Conservation (phyloP, 2,113 vertebrate genomes). For the Oreotragus oreotragus region DNA sequence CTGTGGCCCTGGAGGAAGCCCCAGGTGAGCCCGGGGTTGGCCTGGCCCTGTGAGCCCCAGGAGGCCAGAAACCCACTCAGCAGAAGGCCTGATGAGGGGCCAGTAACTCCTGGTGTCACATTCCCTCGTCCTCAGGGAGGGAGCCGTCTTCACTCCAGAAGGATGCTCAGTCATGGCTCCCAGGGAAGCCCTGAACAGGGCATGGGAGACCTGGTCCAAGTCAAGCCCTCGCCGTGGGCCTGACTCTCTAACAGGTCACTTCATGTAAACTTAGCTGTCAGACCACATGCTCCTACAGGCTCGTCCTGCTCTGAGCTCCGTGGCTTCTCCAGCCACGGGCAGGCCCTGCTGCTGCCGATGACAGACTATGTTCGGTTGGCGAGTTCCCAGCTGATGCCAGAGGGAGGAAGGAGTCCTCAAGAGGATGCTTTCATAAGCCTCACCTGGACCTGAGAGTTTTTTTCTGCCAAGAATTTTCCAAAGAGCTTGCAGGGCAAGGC, state of each 20-base stretch:
- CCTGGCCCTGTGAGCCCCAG: not conserved
- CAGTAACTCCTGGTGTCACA: rapidly evolving
- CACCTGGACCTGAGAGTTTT: not conserved
- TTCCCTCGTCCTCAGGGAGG: not conserved
- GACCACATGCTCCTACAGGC: not conserved
- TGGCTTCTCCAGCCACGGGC: rapidly evolving
- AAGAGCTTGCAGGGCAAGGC: not conserved
- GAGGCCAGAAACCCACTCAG: not conserved
- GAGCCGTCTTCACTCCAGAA: rapidly evolving
- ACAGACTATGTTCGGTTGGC: not conserved
- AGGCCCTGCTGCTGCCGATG: not conserved
- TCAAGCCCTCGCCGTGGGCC: not conserved
- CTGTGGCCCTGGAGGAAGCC: rapidly evolving
- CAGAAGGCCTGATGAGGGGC: not conserved
- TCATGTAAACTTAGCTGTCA: not conserved
- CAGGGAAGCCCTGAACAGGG: not conserved
- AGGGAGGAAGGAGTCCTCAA: not conserved
- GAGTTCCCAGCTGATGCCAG: not conserved
- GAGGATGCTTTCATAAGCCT: not conserved
- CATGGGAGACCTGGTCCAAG: not conserved
- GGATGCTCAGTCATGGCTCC: rapidly evolving
- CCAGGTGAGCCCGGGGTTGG: rapidly evolving
- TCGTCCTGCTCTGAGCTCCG: not conserved
- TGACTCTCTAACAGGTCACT: not conserved
- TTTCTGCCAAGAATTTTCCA: not conserved